These are phyloP conservation scores for Meleagris gallopavo DNA, from an alignment of 2,113 vertebrate genomes.

Conservation along the genomic window DNA sequence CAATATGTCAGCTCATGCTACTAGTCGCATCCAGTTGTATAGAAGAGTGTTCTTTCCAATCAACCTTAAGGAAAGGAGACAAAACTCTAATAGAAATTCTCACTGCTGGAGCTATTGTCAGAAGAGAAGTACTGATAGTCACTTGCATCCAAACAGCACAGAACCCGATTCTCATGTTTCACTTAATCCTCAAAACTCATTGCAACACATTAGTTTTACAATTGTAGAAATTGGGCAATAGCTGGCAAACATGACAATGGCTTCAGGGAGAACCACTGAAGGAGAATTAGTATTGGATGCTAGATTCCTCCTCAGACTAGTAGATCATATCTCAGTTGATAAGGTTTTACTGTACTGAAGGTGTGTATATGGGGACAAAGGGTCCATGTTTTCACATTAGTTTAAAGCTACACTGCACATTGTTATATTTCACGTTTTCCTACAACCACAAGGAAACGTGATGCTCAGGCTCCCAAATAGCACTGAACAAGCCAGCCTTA, in stretches of 20 bases:
- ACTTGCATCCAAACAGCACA: background rate
- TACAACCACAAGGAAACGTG: background rate
- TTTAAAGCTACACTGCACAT: background rate
- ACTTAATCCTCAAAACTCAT: background rate
- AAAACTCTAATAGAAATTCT: background rate
- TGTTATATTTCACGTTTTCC: background rate
- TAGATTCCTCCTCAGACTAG: background rate
- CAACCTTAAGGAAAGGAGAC: slow-evolving; percentile 6
- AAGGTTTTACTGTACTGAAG: background rate
- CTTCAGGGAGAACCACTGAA: background rate
- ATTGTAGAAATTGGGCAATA: background rate
- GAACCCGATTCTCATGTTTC: background rate
- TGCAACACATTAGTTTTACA: background rate
- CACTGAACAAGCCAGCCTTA: background rate
- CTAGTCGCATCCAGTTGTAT: background rate
- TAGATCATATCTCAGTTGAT: background rate
- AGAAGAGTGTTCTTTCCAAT: background rate
- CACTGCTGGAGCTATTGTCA: background rate
- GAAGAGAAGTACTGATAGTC: background rate
- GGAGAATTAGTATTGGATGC: background rate
- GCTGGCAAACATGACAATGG: background rate
- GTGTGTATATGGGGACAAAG: background rate
- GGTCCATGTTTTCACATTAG: fast-evolving
- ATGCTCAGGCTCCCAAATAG: background rate
- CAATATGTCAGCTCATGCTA: background rate